phyloP scores from a whole-genome alignment of 2,888 invertebrate genomes.

The Apomyelois bistriatella region DNA sequence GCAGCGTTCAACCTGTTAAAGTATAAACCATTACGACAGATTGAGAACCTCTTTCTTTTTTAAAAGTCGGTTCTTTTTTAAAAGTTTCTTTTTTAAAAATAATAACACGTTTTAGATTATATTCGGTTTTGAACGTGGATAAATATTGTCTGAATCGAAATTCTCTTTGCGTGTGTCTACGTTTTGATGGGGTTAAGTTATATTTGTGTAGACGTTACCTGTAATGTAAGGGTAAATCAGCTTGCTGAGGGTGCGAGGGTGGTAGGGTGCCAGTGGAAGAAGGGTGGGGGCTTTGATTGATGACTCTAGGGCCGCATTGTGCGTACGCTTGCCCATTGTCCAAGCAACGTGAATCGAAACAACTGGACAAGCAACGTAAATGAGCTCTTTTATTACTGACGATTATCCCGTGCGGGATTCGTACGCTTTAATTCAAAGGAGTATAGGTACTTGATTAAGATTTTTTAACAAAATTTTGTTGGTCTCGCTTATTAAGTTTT shows the following conservation, averaged over 20 bases:
- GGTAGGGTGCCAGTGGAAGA: slow-evolving; percentile 28
- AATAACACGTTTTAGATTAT: neutral
- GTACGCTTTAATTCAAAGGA: slow-evolving; percentile 32
- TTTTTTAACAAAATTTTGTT: slow-evolving; percentile 14
- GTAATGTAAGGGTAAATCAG: slow-evolving; percentile 35
- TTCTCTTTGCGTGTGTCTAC: slow-evolving; percentile 23
- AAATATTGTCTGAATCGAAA: slow-evolving; percentile 3
- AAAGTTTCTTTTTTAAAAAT: neutral
- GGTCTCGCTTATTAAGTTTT: neutral
- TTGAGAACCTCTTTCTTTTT: too few species aligned
- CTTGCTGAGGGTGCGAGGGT: slow-evolving; percentile 36
- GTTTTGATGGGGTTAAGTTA: slow-evolving; percentile 29
- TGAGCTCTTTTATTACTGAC: slow-evolving; percentile 54
- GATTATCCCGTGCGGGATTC: slow-evolving; percentile 43
- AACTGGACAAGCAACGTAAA: slow-evolving; percentile 54
- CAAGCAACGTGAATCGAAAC: slow-evolving; percentile 63
- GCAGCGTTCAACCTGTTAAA: too few species aligned
- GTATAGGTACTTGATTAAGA: slow-evolving; percentile 35
- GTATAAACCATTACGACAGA: too few species aligned
- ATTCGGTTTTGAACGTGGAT: neutral
- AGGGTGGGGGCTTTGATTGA: slow-evolving; percentile 55
- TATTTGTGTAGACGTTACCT: slow-evolving; percentile 34
- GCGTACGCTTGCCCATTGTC: slow-evolving; percentile 64
- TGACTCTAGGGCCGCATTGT: slow-evolving; percentile 60
- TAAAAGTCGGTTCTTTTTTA: too few species aligned